phyloP scores from a whole-genome alignment of 2,113 vertebrate species.

The Zootoca vivipara region DNA sequence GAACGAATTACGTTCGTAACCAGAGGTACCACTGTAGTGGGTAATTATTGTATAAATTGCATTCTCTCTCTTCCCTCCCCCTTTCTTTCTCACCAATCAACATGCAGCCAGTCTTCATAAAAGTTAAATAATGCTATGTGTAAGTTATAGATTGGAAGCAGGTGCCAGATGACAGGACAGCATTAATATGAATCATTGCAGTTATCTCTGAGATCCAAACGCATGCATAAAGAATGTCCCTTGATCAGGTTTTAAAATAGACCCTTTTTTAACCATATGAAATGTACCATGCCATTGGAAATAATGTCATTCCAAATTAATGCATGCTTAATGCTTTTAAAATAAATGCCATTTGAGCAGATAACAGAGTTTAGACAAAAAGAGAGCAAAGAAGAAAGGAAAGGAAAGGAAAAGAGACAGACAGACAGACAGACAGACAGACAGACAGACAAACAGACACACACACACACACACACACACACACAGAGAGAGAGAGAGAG shows the following conservation, averaged over 20 bases:
- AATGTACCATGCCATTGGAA: neutral
- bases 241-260: neutral
- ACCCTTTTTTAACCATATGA: neutral
- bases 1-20: too few species aligned
- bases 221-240: rapidly evolving
- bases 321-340: rapidly evolving
- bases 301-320: neutral
- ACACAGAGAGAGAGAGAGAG: too few species aligned
- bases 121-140: neutral
- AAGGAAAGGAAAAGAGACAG: neutral
- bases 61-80: neutral
- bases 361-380: rapidly evolving
- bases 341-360: rapidly evolving
- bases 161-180: neutral
- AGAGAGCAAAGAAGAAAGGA: neutral
- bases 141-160: neutral
- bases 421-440: too few species aligned
- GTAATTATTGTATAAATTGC: neutral
- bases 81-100: neutral
- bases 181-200: too few species aligned
- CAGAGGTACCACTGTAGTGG: neutral
- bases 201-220: neutral
- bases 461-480: too few species aligned
- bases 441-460: too few species aligned
- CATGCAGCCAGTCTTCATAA: neutral